Evolutionary conservation across 2,113 vertebrate species (phyloP).

Genomic region (Phylloscopus trochiloides): DNA sequence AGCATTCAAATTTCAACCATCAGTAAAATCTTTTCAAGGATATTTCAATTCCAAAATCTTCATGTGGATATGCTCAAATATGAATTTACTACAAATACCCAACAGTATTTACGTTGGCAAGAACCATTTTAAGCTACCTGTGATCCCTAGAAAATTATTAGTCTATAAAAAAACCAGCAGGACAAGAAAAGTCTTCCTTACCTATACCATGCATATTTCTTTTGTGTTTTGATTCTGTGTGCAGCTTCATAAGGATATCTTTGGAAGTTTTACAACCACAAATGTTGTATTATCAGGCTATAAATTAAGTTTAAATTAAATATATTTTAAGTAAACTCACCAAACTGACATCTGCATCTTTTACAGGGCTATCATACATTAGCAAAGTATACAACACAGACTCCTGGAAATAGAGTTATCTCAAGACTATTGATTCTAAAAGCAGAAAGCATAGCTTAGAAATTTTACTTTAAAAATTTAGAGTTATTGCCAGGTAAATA

Average conservation of each 20-base stretch:
- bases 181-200: background rate
- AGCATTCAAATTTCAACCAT: background rate
- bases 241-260: background rate
- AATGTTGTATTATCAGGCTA: background rate
- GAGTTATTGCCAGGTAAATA: background rate
- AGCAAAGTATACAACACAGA: background rate
- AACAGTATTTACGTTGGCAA: background rate
- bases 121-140: background rate
- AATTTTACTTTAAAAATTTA: background rate
- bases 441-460: background rate
- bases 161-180: background rate
- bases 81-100: background rate
- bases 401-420: background rate
- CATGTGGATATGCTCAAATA: background rate
- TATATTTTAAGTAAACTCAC: background rate
- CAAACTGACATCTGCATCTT: background rate
- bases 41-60: background rate
- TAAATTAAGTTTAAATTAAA: background rate
- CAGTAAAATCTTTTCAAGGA: background rate
- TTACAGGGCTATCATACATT: background rate
- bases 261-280: background rate
- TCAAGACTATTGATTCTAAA: background rate
- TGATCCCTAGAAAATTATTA: background rate
- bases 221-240: background rate
- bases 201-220: background rate